Evolutionary conservation across 2,113 vertebrate genomes (phyloP), one percentile per base, ranked within the genome.

Genomic region (Australoheros scitulus): DNA sequence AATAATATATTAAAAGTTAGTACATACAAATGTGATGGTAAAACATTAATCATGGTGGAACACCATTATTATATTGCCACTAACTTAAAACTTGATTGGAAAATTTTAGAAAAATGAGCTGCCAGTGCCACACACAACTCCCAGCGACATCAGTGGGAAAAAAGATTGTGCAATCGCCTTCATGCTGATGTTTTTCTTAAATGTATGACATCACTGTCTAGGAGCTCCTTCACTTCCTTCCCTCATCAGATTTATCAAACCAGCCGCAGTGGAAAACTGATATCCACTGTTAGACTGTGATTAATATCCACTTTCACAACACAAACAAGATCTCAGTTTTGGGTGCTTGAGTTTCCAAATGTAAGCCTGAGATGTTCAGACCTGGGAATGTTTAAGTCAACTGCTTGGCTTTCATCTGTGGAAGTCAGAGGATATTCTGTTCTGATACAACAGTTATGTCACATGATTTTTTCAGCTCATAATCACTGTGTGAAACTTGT

Each of bases 151-250:
- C 3, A 17, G 47, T 63, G 63, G 58, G 75, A 86, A 78, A 55
- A 6, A 10, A 74, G 52, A 74, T 82, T 78, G 79, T 74, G 59
- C 61, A 84, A 86, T 85, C 47, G n/a, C 63, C 58, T 87, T 76
- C 24, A 6, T 80, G 50, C 55, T 20, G 17, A 36, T 90, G 74
- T 84, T 91, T 89, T 89, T 79, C 38, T 83, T 1, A 78, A 85
- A 92, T 6, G 50, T 24, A 93, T 95, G 90, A 94, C 91, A 81
- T 94, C 91, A 94, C 72, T 55, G 64, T 92, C 93, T 93, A 20
- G 55, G 81, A 89, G 84, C 79, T 92, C 79, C 85, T 85, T 79
- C 65, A 78, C 52, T 81, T 89, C 56, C 43, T 90, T 79, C 63
- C 41, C 60, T 89, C 38, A 82, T 85, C 78, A n/a, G 63, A 11